These are phyloP conservation scores for Sthenelais limicola DNA, from an alignment of 2,888 invertebrate species.

Conservation along the genomic window DNA sequence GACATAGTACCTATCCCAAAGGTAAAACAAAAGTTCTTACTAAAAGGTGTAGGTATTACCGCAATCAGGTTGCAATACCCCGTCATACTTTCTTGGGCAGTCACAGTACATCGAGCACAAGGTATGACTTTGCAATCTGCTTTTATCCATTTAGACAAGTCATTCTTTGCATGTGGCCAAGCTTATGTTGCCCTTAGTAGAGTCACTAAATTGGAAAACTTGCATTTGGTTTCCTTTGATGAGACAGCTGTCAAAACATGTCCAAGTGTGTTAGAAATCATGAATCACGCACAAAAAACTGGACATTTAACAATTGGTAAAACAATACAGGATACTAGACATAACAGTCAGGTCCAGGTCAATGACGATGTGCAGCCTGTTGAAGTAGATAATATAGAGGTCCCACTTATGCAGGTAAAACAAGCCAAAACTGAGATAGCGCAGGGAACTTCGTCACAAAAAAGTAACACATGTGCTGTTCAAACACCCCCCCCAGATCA, in stretches of 20 bases:
- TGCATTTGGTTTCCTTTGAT: neutral
- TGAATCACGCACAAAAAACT: neutral
- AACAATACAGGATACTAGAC: no score
- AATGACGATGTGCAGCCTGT: no score
- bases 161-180: constrained; percentile 28
- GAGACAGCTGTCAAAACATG: neutral
- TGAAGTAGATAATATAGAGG: no score
- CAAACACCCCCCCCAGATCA: no score
- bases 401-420: no score
- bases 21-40: neutral
- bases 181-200: constrained; percentile 15
- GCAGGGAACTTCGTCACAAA: no score
- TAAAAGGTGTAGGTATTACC: neutral
- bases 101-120: constrained; percentile 14
- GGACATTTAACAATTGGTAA: no score
- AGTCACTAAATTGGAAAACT: neutral
- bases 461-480: no score
- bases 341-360: no score
- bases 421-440: no score
- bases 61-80: constrained; percentile 16
- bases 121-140: constrained; percentile 4
- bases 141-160: neutral
- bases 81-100: constrained; percentile 11
- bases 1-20: neutral
- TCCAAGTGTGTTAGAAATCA: neutral